phyloP scores from a whole-genome alignment of 2,888 invertebrate species.

The Temnothorax ravouxi region DNA sequence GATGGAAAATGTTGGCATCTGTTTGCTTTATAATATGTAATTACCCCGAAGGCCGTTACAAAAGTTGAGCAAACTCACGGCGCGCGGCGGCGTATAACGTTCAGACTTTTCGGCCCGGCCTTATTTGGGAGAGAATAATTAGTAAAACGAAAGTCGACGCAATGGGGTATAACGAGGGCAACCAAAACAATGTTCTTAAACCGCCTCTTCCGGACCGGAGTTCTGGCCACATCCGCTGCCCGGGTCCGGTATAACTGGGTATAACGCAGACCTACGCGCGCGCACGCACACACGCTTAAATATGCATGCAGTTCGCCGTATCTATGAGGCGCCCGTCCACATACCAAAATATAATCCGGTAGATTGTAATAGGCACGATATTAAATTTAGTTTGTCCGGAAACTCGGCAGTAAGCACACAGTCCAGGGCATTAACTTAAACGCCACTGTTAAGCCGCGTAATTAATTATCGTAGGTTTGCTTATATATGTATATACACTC shows the following conservation, averaged over 20 bases:
- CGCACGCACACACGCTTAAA: slow-evolving; percentile 42
- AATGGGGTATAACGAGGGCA: slow-evolving; percentile 58
- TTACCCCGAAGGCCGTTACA: slow-evolving; percentile 24
- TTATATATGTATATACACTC: slow-evolving; percentile 36
- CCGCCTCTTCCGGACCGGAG: slow-evolving; percentile 71
- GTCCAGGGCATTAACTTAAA: slow-evolving; percentile 81
- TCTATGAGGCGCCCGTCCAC: slow-evolving; percentile 55
- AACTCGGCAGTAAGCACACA: slow-evolving; percentile 73
- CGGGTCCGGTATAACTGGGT: slow-evolving; percentile 51
- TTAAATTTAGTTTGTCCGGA: slow-evolving; percentile 84
- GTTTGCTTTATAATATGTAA: slow-evolving; percentile 32
- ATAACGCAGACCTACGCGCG: slow-evolving; percentile 50
- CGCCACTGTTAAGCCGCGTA: slow-evolving; percentile 79
- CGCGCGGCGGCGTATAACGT: slow-evolving; percentile 14
- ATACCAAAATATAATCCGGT: slow-evolving; percentile 82
- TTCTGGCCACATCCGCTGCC: slow-evolving; percentile 67
- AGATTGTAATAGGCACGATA: slow-evolving; percentile 83
- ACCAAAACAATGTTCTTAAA: slow-evolving; percentile 72
- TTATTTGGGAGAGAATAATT: slow-evolving; percentile 59
- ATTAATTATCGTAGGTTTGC: slow-evolving; percentile 80
- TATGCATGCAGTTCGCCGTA: slow-evolving; percentile 43
- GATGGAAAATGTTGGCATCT: slow-evolving; percentile 28
- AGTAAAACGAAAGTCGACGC: slow-evolving; percentile 54
- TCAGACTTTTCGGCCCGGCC: slow-evolving; percentile 1
- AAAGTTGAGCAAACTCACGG: slow-evolving; percentile 41